phyloP scores from a whole-genome alignment of 2,113 vertebrate genomes.

The Cyanistes caeruleus region DNA sequence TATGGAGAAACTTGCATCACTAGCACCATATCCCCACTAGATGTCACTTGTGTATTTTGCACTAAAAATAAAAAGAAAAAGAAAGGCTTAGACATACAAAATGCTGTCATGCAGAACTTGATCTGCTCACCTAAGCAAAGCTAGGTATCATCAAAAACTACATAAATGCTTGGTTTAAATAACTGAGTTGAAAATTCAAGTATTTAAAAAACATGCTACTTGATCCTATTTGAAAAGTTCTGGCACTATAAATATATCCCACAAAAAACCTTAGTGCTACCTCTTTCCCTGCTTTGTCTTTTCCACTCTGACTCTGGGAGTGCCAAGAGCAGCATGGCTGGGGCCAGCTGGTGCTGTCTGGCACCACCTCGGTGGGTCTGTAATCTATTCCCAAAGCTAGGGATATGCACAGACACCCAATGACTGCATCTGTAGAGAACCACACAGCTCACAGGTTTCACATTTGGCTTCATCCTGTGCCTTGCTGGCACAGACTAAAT shows the following conservation, averaged over 20 bases:
- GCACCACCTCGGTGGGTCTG: neutral
- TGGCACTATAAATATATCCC: neutral
- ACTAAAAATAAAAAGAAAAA: neutral
- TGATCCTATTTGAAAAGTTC: neutral
- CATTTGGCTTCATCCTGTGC: neutral
- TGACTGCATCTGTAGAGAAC: neutral
- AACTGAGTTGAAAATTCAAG: neutral
- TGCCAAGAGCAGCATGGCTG: neutral
- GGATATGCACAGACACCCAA: neutral
- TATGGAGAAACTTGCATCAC: neutral
- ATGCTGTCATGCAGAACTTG: neutral
- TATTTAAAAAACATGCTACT: neutral
- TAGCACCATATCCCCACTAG: neutral
- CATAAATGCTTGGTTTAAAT: neutral
- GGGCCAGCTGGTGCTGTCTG: neutral
- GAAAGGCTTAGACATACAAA: neutral
- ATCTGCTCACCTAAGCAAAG: neutral
- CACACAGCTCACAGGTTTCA: neutral
- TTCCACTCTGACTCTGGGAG: neutral
- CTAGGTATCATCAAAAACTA: neutral
- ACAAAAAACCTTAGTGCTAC: neutral
- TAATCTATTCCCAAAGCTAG: neutral
- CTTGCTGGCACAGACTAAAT: neutral
- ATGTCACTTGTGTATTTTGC: neutral
- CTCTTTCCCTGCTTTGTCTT: neutral